Conservation (phyloP, 1,140 invertebrate species). For the Papilio aristodemus region DNA sequence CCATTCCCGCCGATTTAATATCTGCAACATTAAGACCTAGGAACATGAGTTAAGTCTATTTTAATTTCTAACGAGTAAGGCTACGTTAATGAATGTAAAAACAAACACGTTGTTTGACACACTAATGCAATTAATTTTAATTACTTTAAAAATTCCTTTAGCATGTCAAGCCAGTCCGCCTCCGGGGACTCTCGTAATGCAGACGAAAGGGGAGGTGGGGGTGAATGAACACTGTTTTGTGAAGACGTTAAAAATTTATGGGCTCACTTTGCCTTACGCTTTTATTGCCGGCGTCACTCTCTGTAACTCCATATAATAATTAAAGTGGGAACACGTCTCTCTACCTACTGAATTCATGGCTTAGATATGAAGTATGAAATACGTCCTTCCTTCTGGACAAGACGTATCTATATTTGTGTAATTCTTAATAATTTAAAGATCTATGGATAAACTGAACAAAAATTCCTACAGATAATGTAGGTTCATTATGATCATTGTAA, state of each 20-base stretch:
- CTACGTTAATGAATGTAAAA: slow-evolving; percentile 7
- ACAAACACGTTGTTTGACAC: slow-evolving; percentile 26
- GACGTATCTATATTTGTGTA: too few relatives aligned
- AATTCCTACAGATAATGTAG: too few relatives aligned
- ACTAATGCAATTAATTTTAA: slow-evolving; percentile 32
- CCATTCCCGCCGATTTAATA: background rate
- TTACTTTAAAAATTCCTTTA: slow-evolving; percentile 27
- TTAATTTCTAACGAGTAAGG: background rate
- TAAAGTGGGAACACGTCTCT: slow-evolving; percentile 52
- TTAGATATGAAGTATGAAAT: background rate
- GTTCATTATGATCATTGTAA: too few relatives aligned
- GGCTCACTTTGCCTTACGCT: slow-evolving; percentile 43
- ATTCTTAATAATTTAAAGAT: too few relatives aligned
- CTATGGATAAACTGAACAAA: too few relatives aligned
- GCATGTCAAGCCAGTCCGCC: slow-evolving; percentile 16
- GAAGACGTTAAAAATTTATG: slow-evolving; percentile 63
- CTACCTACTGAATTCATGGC: slow-evolving; percentile 44
- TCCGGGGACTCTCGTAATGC: slow-evolving; percentile 32
- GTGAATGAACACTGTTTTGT: slow-evolving; percentile 59
- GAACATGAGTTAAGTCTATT: background rate
- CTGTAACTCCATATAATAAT: slow-evolving; percentile 51
- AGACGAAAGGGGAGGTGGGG: slow-evolving; percentile 45
- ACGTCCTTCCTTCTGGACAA: too few relatives aligned
- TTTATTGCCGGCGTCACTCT: slow-evolving; percentile 51
- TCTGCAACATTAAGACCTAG: background rate